phyloP scores from a whole-genome alignment of 2,797 vertebrate genomes.

The Enteromius argenteus region DNA sequence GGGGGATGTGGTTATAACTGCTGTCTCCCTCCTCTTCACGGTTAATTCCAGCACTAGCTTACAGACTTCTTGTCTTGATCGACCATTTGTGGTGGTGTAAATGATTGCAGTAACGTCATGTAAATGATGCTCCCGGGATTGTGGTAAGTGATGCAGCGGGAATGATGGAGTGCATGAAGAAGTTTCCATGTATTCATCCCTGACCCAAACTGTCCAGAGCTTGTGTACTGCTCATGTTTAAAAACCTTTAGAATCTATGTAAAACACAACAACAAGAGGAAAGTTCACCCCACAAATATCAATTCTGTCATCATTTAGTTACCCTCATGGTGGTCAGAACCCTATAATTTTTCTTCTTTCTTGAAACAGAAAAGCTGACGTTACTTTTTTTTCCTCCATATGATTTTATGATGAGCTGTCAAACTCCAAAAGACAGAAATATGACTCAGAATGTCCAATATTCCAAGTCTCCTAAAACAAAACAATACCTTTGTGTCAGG shows the following conservation, averaged over 20 bases:
- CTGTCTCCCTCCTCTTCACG: constrained; percentile 11
- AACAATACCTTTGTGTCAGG: background rate
- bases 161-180: constrained; percentile 41
- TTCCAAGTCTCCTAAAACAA: background rate
- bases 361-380: background rate
- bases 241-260: constrained; percentile 7
- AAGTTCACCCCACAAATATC: background rate
- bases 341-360: background rate
- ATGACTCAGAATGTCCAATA: background rate
- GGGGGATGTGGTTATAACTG: constrained; percentile 36
- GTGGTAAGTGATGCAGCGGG: constrained; percentile 43
- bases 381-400: background rate
- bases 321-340: background rate
- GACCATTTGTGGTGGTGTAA: constrained; percentile 50
- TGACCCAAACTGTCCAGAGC: constrained; percentile 30
- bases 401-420: background rate
- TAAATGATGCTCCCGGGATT: constrained; percentile 38
- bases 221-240: constrained; percentile 24
- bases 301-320: background rate
- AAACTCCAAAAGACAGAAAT: background rate
- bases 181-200: constrained; percentile 51
- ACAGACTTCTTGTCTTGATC: constrained; percentile 39
- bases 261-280: constrained; percentile 1
- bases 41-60: constrained; percentile 37
- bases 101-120: constrained; percentile 47